phyloP scores from a whole-genome alignment of 2,113 vertebrate genomes.

The Trichechus manatus region DNA sequence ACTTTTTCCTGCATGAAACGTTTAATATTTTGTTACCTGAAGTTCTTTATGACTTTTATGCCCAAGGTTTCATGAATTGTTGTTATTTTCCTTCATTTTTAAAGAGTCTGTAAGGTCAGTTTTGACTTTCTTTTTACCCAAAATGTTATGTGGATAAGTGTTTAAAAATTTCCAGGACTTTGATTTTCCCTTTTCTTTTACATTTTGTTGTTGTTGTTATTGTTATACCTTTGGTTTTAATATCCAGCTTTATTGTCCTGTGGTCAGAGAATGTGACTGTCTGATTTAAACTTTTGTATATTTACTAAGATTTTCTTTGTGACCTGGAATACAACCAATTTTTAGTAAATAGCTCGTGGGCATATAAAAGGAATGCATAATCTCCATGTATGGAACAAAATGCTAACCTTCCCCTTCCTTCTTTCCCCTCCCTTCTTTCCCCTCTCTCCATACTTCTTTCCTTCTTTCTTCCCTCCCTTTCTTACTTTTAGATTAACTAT shows the following conservation, averaged over 20 bases:
- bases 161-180: neutral
- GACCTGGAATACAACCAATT: neutral
- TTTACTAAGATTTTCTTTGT: neutral
- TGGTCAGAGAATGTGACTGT: neutral
- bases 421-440: neutral
- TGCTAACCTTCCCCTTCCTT: neutral
- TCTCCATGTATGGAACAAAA: neutral
- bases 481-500: neutral
- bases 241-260: neutral
- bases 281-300: neutral
- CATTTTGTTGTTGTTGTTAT: neutral
- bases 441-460: no score
- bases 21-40: neutral
- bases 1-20: neutral
- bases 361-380: neutral
- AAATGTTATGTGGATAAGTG: neutral
- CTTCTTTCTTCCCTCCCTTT: neutral
- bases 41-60: neutral
- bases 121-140: neutral
- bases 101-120: neutral
- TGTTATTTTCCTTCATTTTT: neutral
- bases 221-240: neutral
- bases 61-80: neutral
- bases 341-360: neutral
- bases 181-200: neutral